A percentile compares a stretch with the other conserved stretches of the same genome.
phyloP scores from a whole-genome alignment of 2,797 vertebrate genomes.

The Ctenopoma kingsleyae region DNA sequence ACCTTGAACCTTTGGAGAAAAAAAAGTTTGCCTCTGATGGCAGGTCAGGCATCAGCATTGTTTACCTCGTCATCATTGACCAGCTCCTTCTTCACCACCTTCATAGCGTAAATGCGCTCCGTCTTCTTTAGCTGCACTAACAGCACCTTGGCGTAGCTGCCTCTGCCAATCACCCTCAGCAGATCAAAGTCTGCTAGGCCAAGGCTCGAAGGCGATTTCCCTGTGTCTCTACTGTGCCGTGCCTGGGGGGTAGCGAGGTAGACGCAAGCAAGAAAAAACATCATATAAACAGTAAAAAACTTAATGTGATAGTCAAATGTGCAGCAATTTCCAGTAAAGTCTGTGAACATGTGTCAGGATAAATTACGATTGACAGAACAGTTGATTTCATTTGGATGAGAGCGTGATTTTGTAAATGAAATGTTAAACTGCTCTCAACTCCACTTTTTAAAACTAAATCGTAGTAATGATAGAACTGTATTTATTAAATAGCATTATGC shows the following conservation, averaged over 20 bases:
- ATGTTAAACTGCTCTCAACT: slow-evolving; percentile 24
- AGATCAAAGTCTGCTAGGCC: slow-evolving; percentile 96
- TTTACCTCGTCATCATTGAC: slow-evolving; percentile 98
- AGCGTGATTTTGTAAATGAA: slow-evolving; percentile 59
- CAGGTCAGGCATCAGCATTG: too few relatives aligned
- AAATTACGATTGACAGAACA: slow-evolving; percentile 16
- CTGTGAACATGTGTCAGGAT: slow-evolving; percentile 16
- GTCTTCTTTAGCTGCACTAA: slow-evolving; percentile 96
- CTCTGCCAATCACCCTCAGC: slow-evolving; percentile 95
- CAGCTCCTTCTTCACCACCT: slow-evolving; percentile 98
- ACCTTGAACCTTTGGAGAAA: not conserved
- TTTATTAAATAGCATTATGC: slow-evolving; percentile 45
- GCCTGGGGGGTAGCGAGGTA: slow-evolving; percentile 80
- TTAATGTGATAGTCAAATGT: slow-evolving; percentile 3
- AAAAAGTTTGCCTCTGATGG: not conserved
- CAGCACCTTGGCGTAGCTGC: slow-evolving; percentile 98
- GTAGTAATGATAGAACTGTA: slow-evolving; percentile 37
- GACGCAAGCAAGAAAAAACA: not conserved
- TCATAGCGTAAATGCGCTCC: slow-evolving; percentile 98
- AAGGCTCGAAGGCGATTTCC: slow-evolving; percentile 93
- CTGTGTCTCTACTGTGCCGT: slow-evolving; percentile 91
- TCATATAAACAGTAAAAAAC: slow-evolving; percentile 6
- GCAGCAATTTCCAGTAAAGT: slow-evolving; percentile 9
- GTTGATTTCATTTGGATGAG: slow-evolving; percentile 25
- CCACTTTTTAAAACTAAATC: slow-evolving; percentile 45